Conservation (phyloP, 1,140 invertebrate genomes). For the Carcinoscorpius rotundicauda region DNA sequence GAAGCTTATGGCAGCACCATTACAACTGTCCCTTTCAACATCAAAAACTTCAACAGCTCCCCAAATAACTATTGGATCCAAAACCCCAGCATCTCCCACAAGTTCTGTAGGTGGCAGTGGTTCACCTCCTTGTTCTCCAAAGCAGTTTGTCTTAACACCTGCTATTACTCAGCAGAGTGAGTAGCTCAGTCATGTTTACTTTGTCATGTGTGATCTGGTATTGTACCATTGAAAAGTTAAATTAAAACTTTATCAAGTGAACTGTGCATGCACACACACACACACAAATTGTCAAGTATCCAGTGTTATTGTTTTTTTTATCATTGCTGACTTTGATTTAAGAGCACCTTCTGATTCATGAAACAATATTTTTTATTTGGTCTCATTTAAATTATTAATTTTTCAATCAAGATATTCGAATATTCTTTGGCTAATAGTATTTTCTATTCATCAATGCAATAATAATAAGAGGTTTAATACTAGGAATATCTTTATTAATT, state of each 20-base stretch:
- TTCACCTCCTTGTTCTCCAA: neutral
- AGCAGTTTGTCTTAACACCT: slow-evolving; percentile 61
- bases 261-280: too few relatives aligned
- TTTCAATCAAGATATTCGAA: too few relatives aligned
- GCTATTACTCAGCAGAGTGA: slow-evolving; percentile 81
- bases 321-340: too few relatives aligned
- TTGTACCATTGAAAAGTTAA: neutral
- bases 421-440: neutral
- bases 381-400: too few relatives aligned
- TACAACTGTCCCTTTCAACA: too few relatives aligned
- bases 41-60: neutral
- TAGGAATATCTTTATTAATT: neutral
- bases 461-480: neutral
- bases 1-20: too few relatives aligned
- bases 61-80: neutral
- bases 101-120: neutral
- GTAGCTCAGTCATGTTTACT: slow-evolving; percentile 25
- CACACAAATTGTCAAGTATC: neutral
- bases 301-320: neutral
- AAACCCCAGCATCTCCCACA: neutral
- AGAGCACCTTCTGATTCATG: too few relatives aligned
- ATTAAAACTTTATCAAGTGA: too few relatives aligned
- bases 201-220: neutral
- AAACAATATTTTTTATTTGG: too few relatives aligned
- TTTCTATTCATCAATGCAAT: neutral